Evolutionary conservation across 2,797 vertebrate genomes (phyloP).

Genomic region (Naso thynnoides): DNA sequence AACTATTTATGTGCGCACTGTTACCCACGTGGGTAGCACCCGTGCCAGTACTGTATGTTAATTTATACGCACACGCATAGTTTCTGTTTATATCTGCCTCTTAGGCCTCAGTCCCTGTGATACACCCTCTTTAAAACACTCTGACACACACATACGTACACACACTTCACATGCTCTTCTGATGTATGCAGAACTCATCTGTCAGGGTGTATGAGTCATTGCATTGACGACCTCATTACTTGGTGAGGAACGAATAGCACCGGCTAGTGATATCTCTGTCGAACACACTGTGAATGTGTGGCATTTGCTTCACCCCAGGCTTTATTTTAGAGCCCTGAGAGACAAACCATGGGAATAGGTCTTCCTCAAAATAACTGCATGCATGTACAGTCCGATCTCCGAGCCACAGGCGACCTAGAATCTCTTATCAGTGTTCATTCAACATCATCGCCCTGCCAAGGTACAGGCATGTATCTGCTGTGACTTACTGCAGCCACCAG

Average conservation of each 20-base stretch:
- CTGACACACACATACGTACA: conserved; percentile 34
- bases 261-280: conserved; percentile 60
- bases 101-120: conserved; percentile 21
- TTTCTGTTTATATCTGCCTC: conserved; percentile 33
- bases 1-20: conserved; percentile 22
- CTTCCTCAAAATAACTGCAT: conserved; percentile 55
- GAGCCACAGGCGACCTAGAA: conserved; percentile 55
- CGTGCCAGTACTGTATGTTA: conserved; percentile 31
- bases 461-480: conserved; percentile 30
- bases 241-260: conserved; percentile 53
- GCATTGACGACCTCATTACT: conserved; percentile 65
- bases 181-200: conserved; percentile 61
- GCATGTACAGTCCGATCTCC: conserved; percentile 47
- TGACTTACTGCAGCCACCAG: conserved; percentile 64
- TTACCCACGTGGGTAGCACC: conserved; percentile 19
- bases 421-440: conserved; percentile 64
- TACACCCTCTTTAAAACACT: conserved; percentile 28
- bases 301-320: conserved; percentile 43
- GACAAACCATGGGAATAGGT: conserved; percentile 44
- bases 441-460: conserved; percentile 48
- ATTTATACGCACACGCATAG: conserved; percentile 42
- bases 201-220: conserved; percentile 68
- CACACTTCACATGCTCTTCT: conserved; percentile 37
- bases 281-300: conserved; percentile 50
- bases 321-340: conserved; percentile 44